Percentiles rank a stretch among this genome's conserved stretches.
Evolutionary conservation across 2,888 invertebrate species (phyloP).

Genomic region (Camponotus fellah): DNA sequence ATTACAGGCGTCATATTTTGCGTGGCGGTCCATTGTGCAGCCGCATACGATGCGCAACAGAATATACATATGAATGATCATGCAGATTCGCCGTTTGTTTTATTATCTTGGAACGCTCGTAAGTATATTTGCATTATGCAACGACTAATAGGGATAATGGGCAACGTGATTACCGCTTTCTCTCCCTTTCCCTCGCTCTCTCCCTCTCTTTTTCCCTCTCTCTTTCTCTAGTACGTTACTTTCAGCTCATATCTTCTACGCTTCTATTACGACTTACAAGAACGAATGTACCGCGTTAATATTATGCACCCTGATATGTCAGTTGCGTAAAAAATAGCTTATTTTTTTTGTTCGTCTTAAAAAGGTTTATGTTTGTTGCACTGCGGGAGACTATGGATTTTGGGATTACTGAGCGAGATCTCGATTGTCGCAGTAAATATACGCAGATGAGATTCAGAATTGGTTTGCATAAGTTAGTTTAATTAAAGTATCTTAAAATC

Average conservation of each 20-base stretch:
- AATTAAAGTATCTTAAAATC: conserved; percentile 20
- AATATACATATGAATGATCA: conserved; percentile 75
- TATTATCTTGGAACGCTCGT: conserved; percentile 76
- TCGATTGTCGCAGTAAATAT: conserved; percentile 28
- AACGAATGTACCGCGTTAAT: conserved; percentile 46
- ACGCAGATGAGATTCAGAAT: conserved; percentile 41
- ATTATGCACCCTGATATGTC: conserved; percentile 48
- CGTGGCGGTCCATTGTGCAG: conserved; percentile 60
- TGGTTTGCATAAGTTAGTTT: conserved; percentile 44
- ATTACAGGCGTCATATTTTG: conserved; percentile 59
- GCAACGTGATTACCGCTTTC: conserved; percentile 75
- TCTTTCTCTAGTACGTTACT: conserved; percentile 68
- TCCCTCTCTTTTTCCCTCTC: too few species aligned
- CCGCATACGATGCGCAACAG: conserved; percentile 49
- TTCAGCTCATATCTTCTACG: conserved; percentile 50
- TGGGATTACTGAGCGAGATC: conserved; percentile 22
- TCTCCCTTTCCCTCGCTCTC: background rate
- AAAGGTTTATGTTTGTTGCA: conserved; percentile 22
- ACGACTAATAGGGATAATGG: conserved; percentile 80
- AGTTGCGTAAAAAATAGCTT: conserved; percentile 31
- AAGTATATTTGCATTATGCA: conserved; percentile 77
- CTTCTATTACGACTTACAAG: conserved; percentile 27
- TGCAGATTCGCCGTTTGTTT: conserved; percentile 76
- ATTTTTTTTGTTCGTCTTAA: conserved; percentile 5
- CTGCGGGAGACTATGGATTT: background rate